These are phyloP conservation scores for Heliothis peltigera DNA, from an alignment of 2,888 invertebrate species.

Conservation along the genomic window DNA sequence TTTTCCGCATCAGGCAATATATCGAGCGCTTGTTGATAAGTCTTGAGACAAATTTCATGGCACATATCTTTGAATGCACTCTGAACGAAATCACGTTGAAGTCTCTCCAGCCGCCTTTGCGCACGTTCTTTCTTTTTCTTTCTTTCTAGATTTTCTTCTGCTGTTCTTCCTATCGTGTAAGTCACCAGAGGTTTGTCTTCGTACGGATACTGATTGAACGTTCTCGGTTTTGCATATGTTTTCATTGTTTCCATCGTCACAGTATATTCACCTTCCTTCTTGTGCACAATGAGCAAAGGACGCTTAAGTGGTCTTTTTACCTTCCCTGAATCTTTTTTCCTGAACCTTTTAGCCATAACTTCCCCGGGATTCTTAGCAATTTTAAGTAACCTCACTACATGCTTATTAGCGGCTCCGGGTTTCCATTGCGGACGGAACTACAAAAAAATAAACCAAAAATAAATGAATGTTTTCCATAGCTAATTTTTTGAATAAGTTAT, in stretches of 20 bases:
- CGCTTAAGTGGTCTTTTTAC: constrained; percentile 78
- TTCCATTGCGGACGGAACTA: constrained; percentile 85
- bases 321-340: constrained; percentile 71
- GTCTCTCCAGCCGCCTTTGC: constrained; percentile 80
- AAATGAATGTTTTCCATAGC: constrained; percentile 41
- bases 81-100: constrained; percentile 81
- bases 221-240: constrained; percentile 74
- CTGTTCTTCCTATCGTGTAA: constrained; percentile 84
- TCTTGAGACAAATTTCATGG: constrained; percentile 83
- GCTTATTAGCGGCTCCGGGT: constrained; percentile 84
- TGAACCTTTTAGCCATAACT: constrained; percentile 75
- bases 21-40: constrained; percentile 84
- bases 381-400: constrained; percentile 79
- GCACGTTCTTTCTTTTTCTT: constrained; percentile 78
- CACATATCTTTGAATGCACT: constrained; percentile 84
- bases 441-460: constrained; percentile 68
- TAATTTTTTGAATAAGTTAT: background rate
- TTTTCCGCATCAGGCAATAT: constrained; percentile 80
- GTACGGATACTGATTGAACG: constrained; percentile 81
- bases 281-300: constrained; percentile 81
- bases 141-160: constrained; percentile 81
- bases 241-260: constrained; percentile 87
- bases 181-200: constrained; percentile 82
- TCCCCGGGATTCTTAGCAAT: constrained; percentile 80
- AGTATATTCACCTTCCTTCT: constrained; percentile 83